phyloP scores from a whole-genome alignment of 1,140 invertebrate genomes.

The Bemisia tabaci region DNA sequence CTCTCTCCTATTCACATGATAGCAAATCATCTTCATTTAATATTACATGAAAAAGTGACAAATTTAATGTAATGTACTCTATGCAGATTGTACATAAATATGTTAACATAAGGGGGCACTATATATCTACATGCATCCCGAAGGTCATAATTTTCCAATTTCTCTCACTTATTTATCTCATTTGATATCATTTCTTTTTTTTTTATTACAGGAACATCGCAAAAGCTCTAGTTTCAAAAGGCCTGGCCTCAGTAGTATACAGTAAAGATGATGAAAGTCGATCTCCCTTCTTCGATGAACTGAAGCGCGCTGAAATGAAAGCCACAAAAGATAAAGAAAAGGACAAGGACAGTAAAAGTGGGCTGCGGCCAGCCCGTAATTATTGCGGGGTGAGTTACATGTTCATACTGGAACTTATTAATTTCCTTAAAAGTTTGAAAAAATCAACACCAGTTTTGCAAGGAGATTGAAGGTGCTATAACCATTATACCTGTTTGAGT shows the following conservation, averaged over 20 bases:
- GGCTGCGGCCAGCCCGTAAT: constrained; percentile 53
- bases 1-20: too few relatives aligned
- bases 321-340: constrained; percentile 66
- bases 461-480: too few relatives aligned
- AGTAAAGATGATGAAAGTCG: constrained; percentile 92
- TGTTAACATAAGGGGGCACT: too few relatives aligned
- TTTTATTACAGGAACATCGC: constrained; percentile 64
- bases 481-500: too few relatives aligned
- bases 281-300: constrained; percentile 82
- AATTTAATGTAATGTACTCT: too few relatives aligned
- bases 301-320: constrained; percentile 86
- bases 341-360: constrained; percentile 62
- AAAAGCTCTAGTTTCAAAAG: constrained; percentile 83
- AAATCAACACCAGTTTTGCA: too few relatives aligned
- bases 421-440: not conserved
- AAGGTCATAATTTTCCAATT: too few relatives aligned
- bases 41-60: too few relatives aligned
- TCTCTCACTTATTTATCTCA: not conserved
- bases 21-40: too few relatives aligned
- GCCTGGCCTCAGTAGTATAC: constrained; percentile 79
- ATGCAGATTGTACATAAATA: too few relatives aligned
- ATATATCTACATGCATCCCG: too few relatives aligned
- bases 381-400: constrained; percentile 49
- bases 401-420: too few relatives aligned
- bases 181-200: constrained; percentile 10